Evolutionary conservation across 2,888 invertebrate genomes (phyloP).

Genomic region (Dasypogon diadema): DNA sequence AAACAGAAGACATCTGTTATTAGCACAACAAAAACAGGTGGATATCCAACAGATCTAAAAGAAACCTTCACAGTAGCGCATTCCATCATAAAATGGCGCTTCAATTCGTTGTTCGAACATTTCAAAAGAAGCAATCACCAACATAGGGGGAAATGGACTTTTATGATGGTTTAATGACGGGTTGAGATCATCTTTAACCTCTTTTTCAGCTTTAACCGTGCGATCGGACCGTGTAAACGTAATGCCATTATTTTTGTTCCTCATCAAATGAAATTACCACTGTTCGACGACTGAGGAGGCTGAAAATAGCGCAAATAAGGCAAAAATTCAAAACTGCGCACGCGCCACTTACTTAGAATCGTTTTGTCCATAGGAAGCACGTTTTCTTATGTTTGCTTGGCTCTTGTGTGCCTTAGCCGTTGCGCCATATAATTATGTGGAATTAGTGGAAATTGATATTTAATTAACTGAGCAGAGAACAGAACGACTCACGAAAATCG

Average conservation of each 20-base stretch:
- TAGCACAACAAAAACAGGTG: too few relatives aligned
- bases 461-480: conserved; percentile 53
- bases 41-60: not conserved
- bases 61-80: not conserved
- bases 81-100: not conserved
- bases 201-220: not conserved
- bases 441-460: conserved; percentile 57
- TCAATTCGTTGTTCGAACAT: not conserved
- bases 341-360: conserved; percentile 42
- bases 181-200: conserved; percentile 48
- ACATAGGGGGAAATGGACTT: conserved; percentile 48
- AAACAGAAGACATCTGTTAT: too few relatives aligned
- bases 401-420: not conserved
- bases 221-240: conserved; percentile 36
- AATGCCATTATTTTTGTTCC: conserved; percentile 38
- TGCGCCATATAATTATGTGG: conserved; percentile 53
- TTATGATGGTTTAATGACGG: conserved; percentile 55
- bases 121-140: conserved; percentile 35
- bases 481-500: conserved; percentile 48
- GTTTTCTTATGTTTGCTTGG: conserved; percentile 22
- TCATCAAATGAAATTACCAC: conserved; percentile 37
- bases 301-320: conserved; percentile 46
- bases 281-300: not conserved
- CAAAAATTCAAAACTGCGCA: conserved; percentile 30
- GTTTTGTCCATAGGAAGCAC: conserved; percentile 17